phyloP scores from a whole-genome alignment of 2,888 invertebrate species.

The Rhagium mordax region DNA sequence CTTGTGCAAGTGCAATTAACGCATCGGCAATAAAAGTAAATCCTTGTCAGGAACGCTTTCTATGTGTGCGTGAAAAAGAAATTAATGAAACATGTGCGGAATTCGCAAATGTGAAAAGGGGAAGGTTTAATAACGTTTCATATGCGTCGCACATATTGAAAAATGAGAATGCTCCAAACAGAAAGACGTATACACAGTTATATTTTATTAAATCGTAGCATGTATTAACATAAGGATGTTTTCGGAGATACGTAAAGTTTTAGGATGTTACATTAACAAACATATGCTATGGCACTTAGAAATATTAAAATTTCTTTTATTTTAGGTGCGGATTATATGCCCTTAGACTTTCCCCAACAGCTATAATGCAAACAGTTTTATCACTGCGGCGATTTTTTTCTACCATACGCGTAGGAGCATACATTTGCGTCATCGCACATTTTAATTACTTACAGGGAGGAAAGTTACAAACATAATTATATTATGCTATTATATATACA shows the following conservation, averaged over 20 bases:
- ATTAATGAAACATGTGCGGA: slow-evolving; percentile 38
- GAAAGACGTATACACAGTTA: slow-evolving; percentile 13
- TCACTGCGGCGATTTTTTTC: background rate
- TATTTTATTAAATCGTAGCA: slow-evolving; percentile 28
- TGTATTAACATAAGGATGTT: background rate
- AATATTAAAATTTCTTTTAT: background rate
- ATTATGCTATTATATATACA: too few species aligned
- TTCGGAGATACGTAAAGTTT: background rate
- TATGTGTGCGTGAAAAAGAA: slow-evolving; percentile 21
- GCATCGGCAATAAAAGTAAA: slow-evolving; percentile 34
- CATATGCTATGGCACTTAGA: background rate
- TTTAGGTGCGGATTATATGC: background rate
- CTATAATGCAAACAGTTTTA: background rate
- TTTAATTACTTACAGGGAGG: too few species aligned
- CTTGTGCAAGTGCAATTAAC: slow-evolving; percentile 36
- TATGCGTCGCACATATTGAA: slow-evolving; percentile 31
- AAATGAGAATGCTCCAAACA: slow-evolving; percentile 16
- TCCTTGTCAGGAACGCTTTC: slow-evolving; percentile 23
- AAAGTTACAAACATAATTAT: too few species aligned
- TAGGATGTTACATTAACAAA: background rate
- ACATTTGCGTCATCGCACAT: too few species aligned
- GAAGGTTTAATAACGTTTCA: slow-evolving; percentile 24
- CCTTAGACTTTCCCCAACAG: background rate
- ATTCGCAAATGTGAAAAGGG: slow-evolving; percentile 32
- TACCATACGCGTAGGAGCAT: background rate